Percentiles rank a stretch among this genome's conserved stretches.
Evolutionary conservation across 2,888 invertebrate genomes (phyloP).

Genomic region (Aleiodes leptofemur): DNA sequence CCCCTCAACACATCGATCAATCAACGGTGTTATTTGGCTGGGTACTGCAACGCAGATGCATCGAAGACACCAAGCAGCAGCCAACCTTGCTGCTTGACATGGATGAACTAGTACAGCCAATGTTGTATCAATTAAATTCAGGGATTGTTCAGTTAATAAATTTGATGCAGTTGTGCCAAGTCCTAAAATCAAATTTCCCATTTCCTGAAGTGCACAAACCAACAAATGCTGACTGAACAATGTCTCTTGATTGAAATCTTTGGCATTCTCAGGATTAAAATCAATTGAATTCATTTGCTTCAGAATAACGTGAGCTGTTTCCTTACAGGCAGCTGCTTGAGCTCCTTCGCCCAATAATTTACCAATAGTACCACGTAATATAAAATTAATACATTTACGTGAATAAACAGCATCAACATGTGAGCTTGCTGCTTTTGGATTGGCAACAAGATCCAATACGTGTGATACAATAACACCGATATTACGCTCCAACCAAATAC

Average conservation of each 20-base stretch:
- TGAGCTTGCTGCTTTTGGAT: slow-evolving; percentile 95
- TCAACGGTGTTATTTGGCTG: slow-evolving; percentile 93
- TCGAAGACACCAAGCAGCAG: slow-evolving; percentile 96
- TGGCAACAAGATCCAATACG: slow-evolving; percentile 94
- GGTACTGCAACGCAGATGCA: slow-evolving; percentile 96
- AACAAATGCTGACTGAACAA: slow-evolving; percentile 92
- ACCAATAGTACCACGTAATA: slow-evolving; percentile 92
- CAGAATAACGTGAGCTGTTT: slow-evolving; percentile 92
- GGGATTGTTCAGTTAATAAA: slow-evolving; percentile 90
- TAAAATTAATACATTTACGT: slow-evolving; percentile 97
- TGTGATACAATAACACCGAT: slow-evolving; percentile 91
- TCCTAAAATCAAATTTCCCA: slow-evolving; percentile 91
- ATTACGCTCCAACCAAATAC: slow-evolving; percentile 96
- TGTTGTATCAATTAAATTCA: slow-evolving; percentile 88
- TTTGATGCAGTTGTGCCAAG: slow-evolving; percentile 97
- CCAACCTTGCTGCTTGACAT: slow-evolving; percentile 92
- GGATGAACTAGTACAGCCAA: slow-evolving; percentile 94
- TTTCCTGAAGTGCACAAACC: slow-evolving; percentile 95
- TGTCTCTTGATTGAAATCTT: slow-evolving; percentile 93
- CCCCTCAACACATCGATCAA: slow-evolving; percentile 92
- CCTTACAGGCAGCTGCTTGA: slow-evolving; percentile 95
- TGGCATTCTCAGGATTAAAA: slow-evolving; percentile 93
- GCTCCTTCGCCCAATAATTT: slow-evolving; percentile 98
- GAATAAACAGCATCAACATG: slow-evolving; percentile 99
- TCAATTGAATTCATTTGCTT: slow-evolving; percentile 97